phyloP scores from a whole-genome alignment of 2,797 vertebrate genomes.

The Manis crassicaudata region DNA sequence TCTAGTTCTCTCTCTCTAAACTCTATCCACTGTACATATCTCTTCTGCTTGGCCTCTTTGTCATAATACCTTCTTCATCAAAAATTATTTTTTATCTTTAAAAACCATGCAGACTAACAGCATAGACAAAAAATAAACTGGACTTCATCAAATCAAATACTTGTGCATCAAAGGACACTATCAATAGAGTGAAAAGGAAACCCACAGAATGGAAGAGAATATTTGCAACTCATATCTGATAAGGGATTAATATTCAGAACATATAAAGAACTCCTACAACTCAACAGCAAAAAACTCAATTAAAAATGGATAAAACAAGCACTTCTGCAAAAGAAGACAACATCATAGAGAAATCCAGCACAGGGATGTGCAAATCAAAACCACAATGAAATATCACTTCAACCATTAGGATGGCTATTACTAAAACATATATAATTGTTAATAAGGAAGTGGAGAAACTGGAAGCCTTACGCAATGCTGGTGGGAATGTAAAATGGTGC shows the following conservation, averaged over 20 bases:
- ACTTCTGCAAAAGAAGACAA: neutral
- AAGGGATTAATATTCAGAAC: neutral
- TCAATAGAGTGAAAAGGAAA: neutral
- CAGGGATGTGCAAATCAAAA: conserved; percentile 25
- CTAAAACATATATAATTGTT: neutral
- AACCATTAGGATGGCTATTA: neutral
- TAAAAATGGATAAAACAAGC: neutral
- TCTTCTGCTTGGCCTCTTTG: neutral
- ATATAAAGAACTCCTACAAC: neutral
- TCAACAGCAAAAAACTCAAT: neutral
- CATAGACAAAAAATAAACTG: neutral
- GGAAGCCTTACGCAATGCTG: neutral
- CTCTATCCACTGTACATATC: neutral
- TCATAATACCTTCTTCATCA: neutral
- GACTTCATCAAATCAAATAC: neutral
- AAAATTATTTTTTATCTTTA: neutral
- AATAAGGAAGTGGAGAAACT: neutral
- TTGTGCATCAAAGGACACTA: neutral
- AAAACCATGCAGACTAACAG: neutral
- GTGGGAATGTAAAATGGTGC: neutral
- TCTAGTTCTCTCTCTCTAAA: neutral
- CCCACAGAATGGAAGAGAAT: neutral
- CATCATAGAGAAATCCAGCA: neutral
- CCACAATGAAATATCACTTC: neutral
- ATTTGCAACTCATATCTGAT: neutral